These are phyloP conservation scores for Pinctada fucata DNA, from an alignment of 2,888 invertebrate genomes.

Conservation along the genomic window DNA sequence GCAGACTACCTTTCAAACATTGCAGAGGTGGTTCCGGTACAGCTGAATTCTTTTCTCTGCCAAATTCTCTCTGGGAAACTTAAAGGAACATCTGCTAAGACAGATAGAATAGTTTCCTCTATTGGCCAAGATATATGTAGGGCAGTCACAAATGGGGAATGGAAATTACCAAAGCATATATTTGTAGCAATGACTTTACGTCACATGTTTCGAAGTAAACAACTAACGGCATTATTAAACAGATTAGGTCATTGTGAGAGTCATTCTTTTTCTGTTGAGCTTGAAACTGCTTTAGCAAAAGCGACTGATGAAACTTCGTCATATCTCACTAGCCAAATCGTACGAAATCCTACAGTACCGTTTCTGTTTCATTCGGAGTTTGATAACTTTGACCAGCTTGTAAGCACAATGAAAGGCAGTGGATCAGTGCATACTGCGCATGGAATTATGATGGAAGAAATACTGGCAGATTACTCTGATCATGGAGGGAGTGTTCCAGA, in stretches of 20 bases:
- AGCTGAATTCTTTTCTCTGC: constrained; percentile 22
- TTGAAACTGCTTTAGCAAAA: constrained; percentile 46
- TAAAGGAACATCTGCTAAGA: not conserved
- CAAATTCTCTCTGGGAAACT: constrained; percentile 26
- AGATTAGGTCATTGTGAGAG: constrained; percentile 46
- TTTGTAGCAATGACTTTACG: constrained; percentile 42
- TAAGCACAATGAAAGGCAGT: constrained; percentile 45
- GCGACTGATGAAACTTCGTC: constrained; percentile 44
- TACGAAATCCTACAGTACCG: constrained; percentile 36
- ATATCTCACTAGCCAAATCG: constrained; percentile 47
- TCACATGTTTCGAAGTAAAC: constrained; percentile 35
- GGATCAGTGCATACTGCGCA: constrained; percentile 53
- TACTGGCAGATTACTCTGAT: constrained; percentile 5
- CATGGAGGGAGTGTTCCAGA: constrained; percentile 12
- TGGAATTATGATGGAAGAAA: constrained; percentile 59
- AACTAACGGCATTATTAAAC: constrained; percentile 39
- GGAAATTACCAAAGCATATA: constrained; percentile 45
- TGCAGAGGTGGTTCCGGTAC: not conserved
- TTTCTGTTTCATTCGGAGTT: constrained; percentile 58
- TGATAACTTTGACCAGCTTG: constrained; percentile 53
- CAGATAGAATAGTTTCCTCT: constrained; percentile 30
- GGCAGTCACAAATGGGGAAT: constrained; percentile 44
- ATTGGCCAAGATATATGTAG: constrained; percentile 48
- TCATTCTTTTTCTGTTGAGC: constrained; percentile 41
- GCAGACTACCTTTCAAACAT: constrained; percentile 15